Base-by-base conservation (phyloP, 2,888 invertebrate species). In the Polietes domitor region DNA sequence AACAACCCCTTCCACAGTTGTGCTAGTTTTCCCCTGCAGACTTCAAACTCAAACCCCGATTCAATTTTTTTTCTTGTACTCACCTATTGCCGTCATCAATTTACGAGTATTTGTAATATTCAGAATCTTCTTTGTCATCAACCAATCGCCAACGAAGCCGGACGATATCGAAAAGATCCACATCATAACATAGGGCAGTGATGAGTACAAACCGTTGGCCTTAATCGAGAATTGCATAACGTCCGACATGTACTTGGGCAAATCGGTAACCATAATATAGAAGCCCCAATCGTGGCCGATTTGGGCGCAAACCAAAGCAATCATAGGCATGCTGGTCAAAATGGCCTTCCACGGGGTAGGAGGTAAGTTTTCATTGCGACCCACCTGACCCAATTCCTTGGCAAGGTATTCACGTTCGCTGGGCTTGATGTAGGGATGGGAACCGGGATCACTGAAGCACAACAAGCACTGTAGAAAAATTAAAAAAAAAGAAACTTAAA, bases 231-330 rank as follows among this genome's bases (percentile, higher is more conserved):
- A 94, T 86, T 93, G 93, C 85, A 95, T 90, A 19, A 95, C 93
- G 85, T 94, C 94, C 43, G 93, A 92, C 94, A 95, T 94, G 88
- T 94, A 95, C 87, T 94, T 94, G 12, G 95, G 95, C 77, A 95
- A 91, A 89, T 95, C 94, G 0, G 94, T 94, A 1, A 95, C 93
- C 93, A 95, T 94, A 1, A 94, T 94, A 87, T 94, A 95, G 89
- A 95, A 94, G 55, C 94, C 94, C 94, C 94, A 95, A 89, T 94
- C 94, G 90, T 94, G 94, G 10, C 94, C 94, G 73, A 94, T 93
- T 93, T 96, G 96, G 84, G 96, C 96, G 68, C 94, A 94, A 12
- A 96, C 94, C n/a, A 96, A 90, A 0, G 96, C 96, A 94, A 96
- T 95, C 77, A 96, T 92, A 0, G 96, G 96, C 2, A 94, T 93